These are phyloP conservation scores for Drosophila paranaensis DNA, from an alignment of 2,888 invertebrate genomes.

Conservation along the genomic window DNA sequence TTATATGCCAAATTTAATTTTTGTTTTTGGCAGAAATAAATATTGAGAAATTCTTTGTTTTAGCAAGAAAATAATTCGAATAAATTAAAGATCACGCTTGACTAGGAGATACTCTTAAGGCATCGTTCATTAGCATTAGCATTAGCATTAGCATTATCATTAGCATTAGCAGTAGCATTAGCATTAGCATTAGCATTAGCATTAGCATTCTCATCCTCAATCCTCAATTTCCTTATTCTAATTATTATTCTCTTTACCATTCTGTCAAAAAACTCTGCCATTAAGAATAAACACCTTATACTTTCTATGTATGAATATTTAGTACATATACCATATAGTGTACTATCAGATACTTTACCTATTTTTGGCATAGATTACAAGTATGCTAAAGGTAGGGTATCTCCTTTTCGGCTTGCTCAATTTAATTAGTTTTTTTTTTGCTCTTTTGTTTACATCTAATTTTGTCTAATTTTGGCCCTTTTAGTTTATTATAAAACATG, in stretches of 20 bases:
- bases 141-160: background rate
- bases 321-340: no score
- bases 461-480: conserved; percentile 40
- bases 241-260: no score
- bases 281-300: no score
- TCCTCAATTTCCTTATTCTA: no score
- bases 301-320: no score
- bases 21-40: conserved; percentile 48
- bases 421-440: background rate
- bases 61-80: conserved; percentile 17
- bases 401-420: background rate
- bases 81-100: background rate
- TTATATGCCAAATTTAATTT: conserved; percentile 3
- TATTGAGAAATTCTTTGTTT: conserved; percentile 29
- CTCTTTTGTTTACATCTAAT: conserved; percentile 56
- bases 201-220: background rate
- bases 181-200: background rate
- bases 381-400: background rate
- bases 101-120: background rate
- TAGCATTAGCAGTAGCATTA: background rate
- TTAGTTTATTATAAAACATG: conserved; percentile 57
- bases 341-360: background rate
- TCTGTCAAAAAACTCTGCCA: no score
- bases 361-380: background rate
- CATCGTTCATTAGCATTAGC: background rate